Evolutionary conservation across 2,888 invertebrate genomes (phyloP).

Genomic region (Limenitis camilla): DNA sequence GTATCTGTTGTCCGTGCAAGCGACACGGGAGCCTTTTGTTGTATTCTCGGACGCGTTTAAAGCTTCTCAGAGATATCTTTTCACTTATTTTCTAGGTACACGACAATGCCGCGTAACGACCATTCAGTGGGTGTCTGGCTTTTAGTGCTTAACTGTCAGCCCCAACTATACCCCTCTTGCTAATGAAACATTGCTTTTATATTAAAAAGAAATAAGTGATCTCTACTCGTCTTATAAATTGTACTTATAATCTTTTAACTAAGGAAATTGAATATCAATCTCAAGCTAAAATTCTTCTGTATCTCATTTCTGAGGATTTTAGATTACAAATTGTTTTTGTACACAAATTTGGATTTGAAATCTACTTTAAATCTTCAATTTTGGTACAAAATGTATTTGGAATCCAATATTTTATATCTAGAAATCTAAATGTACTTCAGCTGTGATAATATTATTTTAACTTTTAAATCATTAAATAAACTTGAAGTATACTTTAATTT

Average conservation of each 20-base stretch:
- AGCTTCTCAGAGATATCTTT: slow-evolving; percentile 51
- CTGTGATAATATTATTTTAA: too few relatives aligned
- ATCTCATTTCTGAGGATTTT: too few relatives aligned
- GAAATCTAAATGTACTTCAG: too few relatives aligned
- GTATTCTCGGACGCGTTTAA: slow-evolving; percentile 51
- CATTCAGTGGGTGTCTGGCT: slow-evolving; percentile 32
- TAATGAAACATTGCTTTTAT: slow-evolving; percentile 18
- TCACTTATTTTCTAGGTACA: slow-evolving; percentile 44
- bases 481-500: too few relatives aligned
- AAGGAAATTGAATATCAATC: not conserved
- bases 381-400: too few relatives aligned
- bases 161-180: slow-evolving; percentile 24
- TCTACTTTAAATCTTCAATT: too few relatives aligned
- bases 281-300: too few relatives aligned
- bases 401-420: too few relatives aligned
- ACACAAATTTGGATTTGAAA: too few relatives aligned
- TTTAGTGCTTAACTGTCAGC: slow-evolving; percentile 30
- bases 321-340: too few relatives aligned
- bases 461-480: too few relatives aligned
- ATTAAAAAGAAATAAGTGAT: slow-evolving; percentile 7
- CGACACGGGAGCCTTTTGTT: slow-evolving; percentile 62
- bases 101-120: slow-evolving; percentile 32
- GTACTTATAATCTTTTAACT: not conserved
- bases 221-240: not conserved
- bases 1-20: slow-evolving; percentile 62